Base-by-base conservation (phyloP, 2,888 invertebrate genomes). In the Pyrrhosoma nymphula region DNA sequence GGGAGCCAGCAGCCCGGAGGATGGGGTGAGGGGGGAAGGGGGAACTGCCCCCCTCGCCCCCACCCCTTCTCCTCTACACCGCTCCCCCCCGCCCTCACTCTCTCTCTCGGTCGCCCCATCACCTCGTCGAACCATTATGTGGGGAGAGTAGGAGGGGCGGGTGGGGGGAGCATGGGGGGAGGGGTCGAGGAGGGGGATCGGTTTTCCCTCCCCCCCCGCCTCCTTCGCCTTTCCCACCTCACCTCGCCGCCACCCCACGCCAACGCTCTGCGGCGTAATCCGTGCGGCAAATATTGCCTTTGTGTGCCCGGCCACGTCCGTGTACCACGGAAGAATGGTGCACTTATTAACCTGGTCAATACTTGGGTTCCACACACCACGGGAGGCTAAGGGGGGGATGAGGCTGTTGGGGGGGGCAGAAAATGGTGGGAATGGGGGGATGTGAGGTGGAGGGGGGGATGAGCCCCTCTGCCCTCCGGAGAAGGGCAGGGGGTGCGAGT, bases 221-320 rank as follows among this genome's bases (percentile, higher is more conserved):
- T 47, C n/a, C 88, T 16, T 30, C 30, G 8, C 35, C 30, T 30
- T 0, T 3, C 39, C 88, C 88, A 18, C 88, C 90, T n/a, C 56
- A 12, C n/a, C 55, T 18, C 56, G 14, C 90, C 90, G 56, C n/a
- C 30, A 23, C 56, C 60, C 90, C 0, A 16, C 63, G 63, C 63
- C 26, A 20, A 18, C 39, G 39, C 63, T 30, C 91, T 91, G 63
- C 63, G 56, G 63, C 91, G 60, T 91, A 91, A 91, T 91, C 91
- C 91, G 91, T 35, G 91, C 63, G 91, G 91, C 91, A 91, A 91
- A 91, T 91, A 91, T 91, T 91, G 91, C 63, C 91, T 91, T 91
- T 91, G 91, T 91, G 91, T 91, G 91, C 91, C 63, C 39, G 91
- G 91, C 63, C 91, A 91, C 91, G 60, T 35, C 63, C 26, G 63